Percentiles rank a stretch among this genome's conserved stretches.
Conservation (phyloP, 2,888 invertebrate species). For the Polyommatus icarus region DNA sequence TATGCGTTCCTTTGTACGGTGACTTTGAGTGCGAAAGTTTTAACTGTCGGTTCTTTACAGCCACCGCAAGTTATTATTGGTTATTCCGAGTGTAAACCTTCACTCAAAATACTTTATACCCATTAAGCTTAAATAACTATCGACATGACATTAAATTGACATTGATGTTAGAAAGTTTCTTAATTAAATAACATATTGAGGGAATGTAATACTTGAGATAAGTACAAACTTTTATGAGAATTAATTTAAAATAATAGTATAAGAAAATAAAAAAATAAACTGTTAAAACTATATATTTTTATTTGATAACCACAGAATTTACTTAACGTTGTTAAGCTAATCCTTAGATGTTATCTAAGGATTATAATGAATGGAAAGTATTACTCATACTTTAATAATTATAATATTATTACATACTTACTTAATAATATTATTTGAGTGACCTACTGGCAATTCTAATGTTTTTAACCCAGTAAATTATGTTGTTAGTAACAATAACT, state of each 20-base stretch:
- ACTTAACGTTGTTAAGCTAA: no score
- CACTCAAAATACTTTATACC: constrained; percentile 21
- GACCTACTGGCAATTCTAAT: no score
- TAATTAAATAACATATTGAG: background rate
- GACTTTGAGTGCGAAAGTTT: constrained; percentile 59
- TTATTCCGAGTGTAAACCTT: constrained; percentile 40
- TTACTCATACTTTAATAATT: no score
- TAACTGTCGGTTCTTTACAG: constrained; percentile 56
- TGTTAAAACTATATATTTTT: no score
- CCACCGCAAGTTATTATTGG: constrained; percentile 47
- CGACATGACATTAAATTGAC: background rate
- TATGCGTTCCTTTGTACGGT: constrained; percentile 51
- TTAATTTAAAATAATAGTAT: background rate
- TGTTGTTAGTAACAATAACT: no score
- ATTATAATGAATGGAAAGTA: no score
- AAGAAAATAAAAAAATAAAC: no score
- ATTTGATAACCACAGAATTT: no score
- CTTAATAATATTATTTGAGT: no score
- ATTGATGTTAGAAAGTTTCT: background rate
- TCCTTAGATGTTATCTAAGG: no score
- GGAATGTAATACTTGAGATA: background rate
- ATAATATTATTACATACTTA: no score
- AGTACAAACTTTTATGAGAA: background rate
- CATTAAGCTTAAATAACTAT: background rate
- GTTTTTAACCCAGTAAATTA: no score